phyloP scores from a whole-genome alignment of 2,888 invertebrate species.

The Cephalotes varians region DNA sequence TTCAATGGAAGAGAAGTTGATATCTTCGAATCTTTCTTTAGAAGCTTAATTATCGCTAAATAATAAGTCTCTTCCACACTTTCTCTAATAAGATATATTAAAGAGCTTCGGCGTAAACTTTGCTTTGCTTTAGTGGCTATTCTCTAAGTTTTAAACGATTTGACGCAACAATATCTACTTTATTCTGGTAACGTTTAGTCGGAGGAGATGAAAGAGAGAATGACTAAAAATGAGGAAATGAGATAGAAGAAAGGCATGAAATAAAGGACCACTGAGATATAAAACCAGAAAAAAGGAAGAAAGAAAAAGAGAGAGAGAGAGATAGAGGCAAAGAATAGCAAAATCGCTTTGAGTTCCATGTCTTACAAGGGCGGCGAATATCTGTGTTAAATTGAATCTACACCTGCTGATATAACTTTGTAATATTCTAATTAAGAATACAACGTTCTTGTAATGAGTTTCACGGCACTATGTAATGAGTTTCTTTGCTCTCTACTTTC shows the following conservation, averaged over 20 bases:
- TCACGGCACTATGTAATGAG: conserved; percentile 4
- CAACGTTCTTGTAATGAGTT: conserved; percentile 59
- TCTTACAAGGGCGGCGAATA: conserved; percentile 52
- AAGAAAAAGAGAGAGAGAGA: background rate
- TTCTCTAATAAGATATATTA: conserved; percentile 64
- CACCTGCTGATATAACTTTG: conserved; percentile 62
- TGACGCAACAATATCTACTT: conserved; percentile 39
- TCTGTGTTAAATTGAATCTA: conserved; percentile 63
- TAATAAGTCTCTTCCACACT: conserved; percentile 65
- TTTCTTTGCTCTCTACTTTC: conserved; percentile 1
- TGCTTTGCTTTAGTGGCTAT: conserved; percentile 56
- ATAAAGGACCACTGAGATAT: background rate
- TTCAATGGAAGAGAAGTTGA: conserved; percentile 59
- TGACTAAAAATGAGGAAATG: conserved; percentile 18
- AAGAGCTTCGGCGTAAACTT: conserved; percentile 61
- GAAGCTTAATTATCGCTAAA: conserved; percentile 79
- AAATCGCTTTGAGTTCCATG: conserved; percentile 1
- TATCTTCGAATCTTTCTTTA: conserved; percentile 43
- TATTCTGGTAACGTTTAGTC: conserved; percentile 1
- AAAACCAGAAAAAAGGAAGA: background rate
- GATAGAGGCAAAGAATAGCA: conserved; percentile 6
- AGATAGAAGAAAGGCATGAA: conserved; percentile 20
- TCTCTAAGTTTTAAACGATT: conserved; percentile 73
- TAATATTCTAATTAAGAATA: conserved; percentile 65
- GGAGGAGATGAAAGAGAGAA: conserved; percentile 6